A percentile compares a stretch with the other conserved stretches of the same genome.
Conservation (phyloP, 2,113 vertebrate species). For the Cettia cetti region DNA sequence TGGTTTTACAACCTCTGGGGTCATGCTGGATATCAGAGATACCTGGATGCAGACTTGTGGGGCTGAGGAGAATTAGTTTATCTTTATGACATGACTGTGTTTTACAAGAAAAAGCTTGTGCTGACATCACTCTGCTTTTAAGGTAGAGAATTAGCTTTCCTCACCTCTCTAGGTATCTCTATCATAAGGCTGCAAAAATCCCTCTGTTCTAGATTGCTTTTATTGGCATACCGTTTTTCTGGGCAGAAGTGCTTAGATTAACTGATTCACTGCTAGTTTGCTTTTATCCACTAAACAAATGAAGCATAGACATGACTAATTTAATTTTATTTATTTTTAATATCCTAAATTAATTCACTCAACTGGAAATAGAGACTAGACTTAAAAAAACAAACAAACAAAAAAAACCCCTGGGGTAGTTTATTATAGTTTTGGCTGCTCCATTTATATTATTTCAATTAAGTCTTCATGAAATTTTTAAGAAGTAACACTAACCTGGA, state of each 20-base stretch:
- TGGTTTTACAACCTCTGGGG: background rate
- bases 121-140: background rate
- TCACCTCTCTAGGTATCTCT: background rate
- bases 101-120: background rate
- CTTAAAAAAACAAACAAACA: background rate
- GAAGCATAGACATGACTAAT: accelerated
- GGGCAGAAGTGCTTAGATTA: background rate
- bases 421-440: background rate
- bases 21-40: background rate
- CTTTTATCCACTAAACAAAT: background rate
- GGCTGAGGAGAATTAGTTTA: background rate
- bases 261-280: background rate
- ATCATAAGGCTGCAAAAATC: background rate
- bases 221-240: background rate
- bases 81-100: background rate
- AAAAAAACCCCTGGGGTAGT: background rate
- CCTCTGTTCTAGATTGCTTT: background rate
- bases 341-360: background rate
- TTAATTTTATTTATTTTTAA: background rate
- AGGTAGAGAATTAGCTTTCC: background rate
- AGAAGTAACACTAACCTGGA: background rate
- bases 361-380: background rate
- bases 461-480: background rate
- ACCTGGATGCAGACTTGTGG: background rate
- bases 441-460: background rate